Percentiles rank a stretch among this genome's conserved stretches.
Evolutionary conservation across 2,113 vertebrate species (phyloP).

Genomic region (Crotalus horridus): DNA sequence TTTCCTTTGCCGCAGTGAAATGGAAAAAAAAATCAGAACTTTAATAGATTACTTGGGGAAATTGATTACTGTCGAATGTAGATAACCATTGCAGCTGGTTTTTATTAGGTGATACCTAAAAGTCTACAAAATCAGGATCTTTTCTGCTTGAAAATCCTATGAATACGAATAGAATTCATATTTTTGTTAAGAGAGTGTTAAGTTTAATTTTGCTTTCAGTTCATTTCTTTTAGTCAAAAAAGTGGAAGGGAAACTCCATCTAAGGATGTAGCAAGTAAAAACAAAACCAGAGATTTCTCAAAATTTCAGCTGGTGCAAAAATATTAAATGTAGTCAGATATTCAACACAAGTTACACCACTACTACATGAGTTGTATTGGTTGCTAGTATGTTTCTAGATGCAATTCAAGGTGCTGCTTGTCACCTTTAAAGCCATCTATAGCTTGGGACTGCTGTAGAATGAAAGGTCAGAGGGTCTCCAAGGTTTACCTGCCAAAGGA

Average conservation of each 20-base stretch:
- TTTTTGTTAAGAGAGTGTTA: not conserved
- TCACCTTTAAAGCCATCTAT: not conserved
- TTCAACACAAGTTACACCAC: not conserved
- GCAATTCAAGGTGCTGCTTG: not conserved
- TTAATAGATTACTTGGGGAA: conserved; percentile 17
- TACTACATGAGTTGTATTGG: not conserved
- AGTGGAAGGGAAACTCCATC: not conserved
- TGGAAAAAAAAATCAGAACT: not conserved
- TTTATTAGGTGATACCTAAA: not conserved
- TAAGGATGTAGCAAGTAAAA: not conserved
- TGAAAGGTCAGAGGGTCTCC: not conserved
- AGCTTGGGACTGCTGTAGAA: not conserved
- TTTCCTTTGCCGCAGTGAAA: conserved; percentile 1
- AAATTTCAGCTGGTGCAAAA: not conserved
- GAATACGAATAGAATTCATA: not conserved
- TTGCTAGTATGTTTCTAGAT: not conserved
- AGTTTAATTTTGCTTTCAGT: not conserved
- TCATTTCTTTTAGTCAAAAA: not conserved
- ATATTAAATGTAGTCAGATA: not conserved
- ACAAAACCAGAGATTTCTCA: not conserved
- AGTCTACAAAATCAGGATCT: not conserved
- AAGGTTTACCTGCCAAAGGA: not conserved
- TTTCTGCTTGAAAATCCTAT: not conserved
- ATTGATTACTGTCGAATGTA: not conserved
- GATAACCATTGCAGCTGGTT: not conserved